Percentiles rank a stretch among this genome's conserved stretches.
These are phyloP conservation scores for Ursus arctos DNA, from an alignment of 2,113 vertebrate genomes.

Conservation along the genomic window DNA sequence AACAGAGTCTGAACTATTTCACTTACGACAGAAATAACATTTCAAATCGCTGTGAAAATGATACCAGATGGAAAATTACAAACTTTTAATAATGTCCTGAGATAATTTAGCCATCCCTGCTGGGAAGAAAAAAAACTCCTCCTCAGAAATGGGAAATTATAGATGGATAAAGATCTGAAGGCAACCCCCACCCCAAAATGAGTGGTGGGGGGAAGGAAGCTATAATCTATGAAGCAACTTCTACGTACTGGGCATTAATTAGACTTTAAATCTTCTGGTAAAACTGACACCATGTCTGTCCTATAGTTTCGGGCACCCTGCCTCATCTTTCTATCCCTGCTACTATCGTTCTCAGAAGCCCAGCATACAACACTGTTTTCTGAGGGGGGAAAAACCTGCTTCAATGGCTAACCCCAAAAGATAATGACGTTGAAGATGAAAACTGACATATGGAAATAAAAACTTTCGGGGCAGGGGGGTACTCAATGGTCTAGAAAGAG, in stretches of 20 bases:
- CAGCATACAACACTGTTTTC: background rate
- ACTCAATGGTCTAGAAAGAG: background rate
- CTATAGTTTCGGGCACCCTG: background rate
- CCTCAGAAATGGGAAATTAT: background rate
- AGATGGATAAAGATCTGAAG: too few species aligned
- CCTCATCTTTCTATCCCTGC: background rate
- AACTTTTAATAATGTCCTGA: background rate
- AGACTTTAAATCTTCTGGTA: background rate
- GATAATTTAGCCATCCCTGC: background rate
- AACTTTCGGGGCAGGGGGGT: background rate
- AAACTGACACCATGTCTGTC: background rate
- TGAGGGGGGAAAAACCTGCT: background rate
- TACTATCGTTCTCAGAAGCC: background rate
- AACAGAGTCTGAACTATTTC: background rate
- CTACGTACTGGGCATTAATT: background rate
- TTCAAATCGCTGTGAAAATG: constrained; percentile 10
- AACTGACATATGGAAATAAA: background rate
- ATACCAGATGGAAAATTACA: background rate
- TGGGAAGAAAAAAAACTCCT: background rate
- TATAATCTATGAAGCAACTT: background rate
- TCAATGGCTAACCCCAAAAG: background rate
- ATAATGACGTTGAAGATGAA: background rate
- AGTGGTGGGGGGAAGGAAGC: background rate
- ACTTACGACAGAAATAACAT: background rate
- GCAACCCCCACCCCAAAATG: background rate